Evolutionary conservation across 2,797 vertebrate genomes (phyloP).

Genomic region (Hydrocynus forskahlii): DNA sequence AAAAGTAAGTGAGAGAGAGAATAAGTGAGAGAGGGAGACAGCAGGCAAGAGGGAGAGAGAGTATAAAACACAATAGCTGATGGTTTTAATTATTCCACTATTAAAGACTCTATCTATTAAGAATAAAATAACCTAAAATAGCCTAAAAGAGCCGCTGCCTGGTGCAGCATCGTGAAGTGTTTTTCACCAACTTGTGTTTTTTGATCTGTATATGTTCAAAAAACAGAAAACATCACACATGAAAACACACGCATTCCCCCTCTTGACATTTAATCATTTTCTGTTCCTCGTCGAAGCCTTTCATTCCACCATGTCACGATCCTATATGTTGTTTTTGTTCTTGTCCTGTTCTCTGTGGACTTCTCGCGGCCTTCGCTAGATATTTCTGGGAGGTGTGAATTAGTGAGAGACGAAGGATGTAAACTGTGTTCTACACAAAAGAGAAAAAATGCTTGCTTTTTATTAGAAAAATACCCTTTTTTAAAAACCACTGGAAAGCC

Average conservation of each 20-base stretch:
- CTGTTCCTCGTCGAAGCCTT: not conserved
- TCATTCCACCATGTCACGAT: not conserved
- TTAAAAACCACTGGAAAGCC: not conserved
- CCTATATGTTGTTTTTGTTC: not conserved
- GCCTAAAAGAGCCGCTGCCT: constrained; percentile 31
- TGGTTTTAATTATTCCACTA: constrained; percentile 52
- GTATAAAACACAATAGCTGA: constrained; percentile 4
- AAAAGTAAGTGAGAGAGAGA: constrained; percentile 13
- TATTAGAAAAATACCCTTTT: not conserved
- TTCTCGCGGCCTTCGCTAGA: constrained; percentile 36
- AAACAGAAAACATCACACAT: too few relatives aligned
- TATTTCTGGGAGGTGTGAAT: constrained; percentile 58
- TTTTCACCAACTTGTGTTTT: constrained; percentile 14
- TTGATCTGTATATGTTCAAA: not conserved
- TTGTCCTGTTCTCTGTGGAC: constrained; percentile 18
- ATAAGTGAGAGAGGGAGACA: constrained; percentile 3
- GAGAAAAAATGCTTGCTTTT: not conserved
- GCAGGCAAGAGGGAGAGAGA: not conserved
- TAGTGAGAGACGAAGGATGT: constrained; percentile 40
- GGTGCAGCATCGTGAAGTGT: constrained; percentile 15
- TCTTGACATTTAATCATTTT: not conserved
- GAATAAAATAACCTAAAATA: not conserved
- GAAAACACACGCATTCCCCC: not conserved
- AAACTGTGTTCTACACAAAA: constrained; percentile 23
- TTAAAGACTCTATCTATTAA: constrained; percentile 42